Evolutionary conservation across 2,888 invertebrate genomes (phyloP).

Genomic region (Camponotus fellah): DNA sequence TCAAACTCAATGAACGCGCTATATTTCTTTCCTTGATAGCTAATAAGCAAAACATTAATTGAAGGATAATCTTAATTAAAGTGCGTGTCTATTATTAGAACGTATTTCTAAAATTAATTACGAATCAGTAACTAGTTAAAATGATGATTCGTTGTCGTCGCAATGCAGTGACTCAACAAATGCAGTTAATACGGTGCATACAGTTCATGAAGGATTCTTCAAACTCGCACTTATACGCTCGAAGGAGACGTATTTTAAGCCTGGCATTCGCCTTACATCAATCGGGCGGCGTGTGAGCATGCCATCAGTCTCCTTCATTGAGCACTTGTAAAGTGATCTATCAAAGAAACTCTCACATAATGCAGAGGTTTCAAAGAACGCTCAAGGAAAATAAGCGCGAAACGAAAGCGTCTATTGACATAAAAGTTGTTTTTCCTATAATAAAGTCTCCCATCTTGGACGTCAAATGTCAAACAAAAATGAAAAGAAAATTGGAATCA

Average conservation of each 20-base stretch:
- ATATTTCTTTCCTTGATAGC: background rate
- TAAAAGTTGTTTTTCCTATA: background rate
- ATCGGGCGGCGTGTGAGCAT: constrained; percentile 16
- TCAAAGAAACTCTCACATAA: constrained; percentile 31
- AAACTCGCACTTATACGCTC: constrained; percentile 2
- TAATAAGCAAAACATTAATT: background rate
- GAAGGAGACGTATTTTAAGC: constrained; percentile 42
- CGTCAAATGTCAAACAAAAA: background rate
- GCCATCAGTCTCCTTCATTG: constrained; percentile 50
- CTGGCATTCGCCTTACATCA: constrained; percentile 40
- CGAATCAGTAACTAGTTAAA: background rate
- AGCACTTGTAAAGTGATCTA: constrained; percentile 41
- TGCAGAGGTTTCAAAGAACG: background rate
- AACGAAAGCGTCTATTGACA: background rate
- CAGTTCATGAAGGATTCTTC: constrained; percentile 23
- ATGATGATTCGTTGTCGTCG: constrained; percentile 4
- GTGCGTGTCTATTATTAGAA: constrained; percentile 11
- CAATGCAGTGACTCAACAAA: constrained; percentile 43
- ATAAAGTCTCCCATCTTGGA: background rate
- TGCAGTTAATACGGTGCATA: constrained; percentile 16
- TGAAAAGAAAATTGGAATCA: background rate
- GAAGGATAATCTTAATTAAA: background rate
- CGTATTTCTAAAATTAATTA: constrained; percentile 23
- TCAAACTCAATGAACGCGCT: background rate
- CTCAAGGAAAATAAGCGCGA: constrained; percentile 9